Percentiles rank a stretch among this genome's conserved stretches.
phyloP scores from a whole-genome alignment of 2,888 invertebrate species.

The Resseliella maxima region DNA sequence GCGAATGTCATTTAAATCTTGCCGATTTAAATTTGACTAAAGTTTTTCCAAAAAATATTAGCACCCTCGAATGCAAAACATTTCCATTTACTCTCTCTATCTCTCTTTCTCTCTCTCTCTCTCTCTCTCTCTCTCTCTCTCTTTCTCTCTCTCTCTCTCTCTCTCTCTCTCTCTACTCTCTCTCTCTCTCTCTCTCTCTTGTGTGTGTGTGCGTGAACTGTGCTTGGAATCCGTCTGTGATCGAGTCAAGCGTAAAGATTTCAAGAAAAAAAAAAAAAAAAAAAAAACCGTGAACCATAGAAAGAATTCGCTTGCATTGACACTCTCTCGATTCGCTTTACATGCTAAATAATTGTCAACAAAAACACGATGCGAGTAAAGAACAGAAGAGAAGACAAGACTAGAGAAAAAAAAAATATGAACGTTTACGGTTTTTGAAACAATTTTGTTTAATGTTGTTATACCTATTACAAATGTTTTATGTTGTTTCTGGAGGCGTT shows the following conservation, averaged over 20 bases:
- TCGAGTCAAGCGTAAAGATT: conserved; percentile 22
- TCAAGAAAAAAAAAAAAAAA: neutral
- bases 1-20: conserved; percentile 54
- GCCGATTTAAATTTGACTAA: conserved; percentile 8
- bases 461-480: conserved; percentile 46
- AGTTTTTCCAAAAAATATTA: conserved; percentile 45
- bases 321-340: neutral
- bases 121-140: too few species aligned
- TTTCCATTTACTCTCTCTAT: too few species aligned
- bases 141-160: too few species aligned
- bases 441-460: conserved; percentile 42
- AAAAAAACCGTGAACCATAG: conserved; percentile 24
- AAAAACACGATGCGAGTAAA: neutral
- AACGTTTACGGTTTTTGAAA: conserved; percentile 19
- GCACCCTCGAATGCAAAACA: conserved; percentile 29
- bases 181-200: too few species aligned
- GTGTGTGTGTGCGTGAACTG: too few species aligned
- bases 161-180: too few species aligned
- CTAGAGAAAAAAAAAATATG: neutral
- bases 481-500: conserved; percentile 55
- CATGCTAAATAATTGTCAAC: conserved; percentile 44
- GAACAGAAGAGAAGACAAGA: neutral
- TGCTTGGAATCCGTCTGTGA: too few species aligned
- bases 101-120: too few species aligned
- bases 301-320: neutral